Percentiles rank a stretch among this genome's conserved stretches.
Conservation (phyloP, 2,888 invertebrate species). For the Lampropteryx suffumata region DNA sequence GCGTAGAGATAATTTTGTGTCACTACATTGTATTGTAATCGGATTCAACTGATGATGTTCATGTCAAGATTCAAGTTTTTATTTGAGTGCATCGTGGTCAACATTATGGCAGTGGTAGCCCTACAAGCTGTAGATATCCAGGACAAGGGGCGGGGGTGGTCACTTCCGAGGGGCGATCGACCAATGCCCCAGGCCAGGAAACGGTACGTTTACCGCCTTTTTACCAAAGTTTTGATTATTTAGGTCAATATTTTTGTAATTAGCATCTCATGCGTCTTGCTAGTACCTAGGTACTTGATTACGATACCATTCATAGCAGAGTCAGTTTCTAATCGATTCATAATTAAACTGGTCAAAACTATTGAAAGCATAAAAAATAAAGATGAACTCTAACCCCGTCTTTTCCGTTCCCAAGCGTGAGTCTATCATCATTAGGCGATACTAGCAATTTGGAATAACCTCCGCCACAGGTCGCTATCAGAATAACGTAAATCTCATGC, state of each 20-base stretch:
- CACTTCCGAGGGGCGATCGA: conserved; percentile 30
- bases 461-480: conserved; percentile 9
- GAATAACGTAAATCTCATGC: conserved; percentile 30
- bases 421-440: conserved; percentile 21
- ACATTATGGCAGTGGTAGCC: conserved; percentile 5
- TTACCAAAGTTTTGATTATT: conserved; percentile 13
- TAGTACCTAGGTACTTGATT: too few species aligned
- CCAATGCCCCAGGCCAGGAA: conserved; percentile 25
- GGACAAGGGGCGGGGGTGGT: conserved; percentile 34
- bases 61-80: too few species aligned
- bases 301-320: too few species aligned
- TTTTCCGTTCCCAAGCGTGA: conserved; percentile 17
- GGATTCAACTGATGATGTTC: too few species aligned
- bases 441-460: conserved; percentile 2
- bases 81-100: too few species aligned
- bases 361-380: not conserved
- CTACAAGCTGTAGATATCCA: conserved; percentile 30
- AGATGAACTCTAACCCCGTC: conserved; percentile 23
- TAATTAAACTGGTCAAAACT: not conserved
- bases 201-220: conserved; percentile 24
- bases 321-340: too few species aligned
- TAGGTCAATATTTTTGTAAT: too few species aligned
- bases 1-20: too few species aligned
- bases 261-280: too few species aligned
- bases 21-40: too few species aligned